Conservation (phyloP, 2,797 vertebrate species). For the Geranospiza caerulescens region DNA sequence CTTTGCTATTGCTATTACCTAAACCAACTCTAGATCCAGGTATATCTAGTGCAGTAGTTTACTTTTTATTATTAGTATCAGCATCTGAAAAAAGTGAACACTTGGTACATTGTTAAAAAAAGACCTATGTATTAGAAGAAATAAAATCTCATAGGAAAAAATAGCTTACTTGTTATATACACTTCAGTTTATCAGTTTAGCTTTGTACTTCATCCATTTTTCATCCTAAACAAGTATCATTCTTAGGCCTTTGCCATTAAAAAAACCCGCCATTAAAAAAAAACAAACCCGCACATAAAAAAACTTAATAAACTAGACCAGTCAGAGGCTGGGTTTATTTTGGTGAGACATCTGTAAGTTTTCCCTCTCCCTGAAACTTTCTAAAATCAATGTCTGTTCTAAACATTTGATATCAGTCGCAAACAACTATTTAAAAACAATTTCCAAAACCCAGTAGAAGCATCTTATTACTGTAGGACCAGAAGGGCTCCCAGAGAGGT, state of each 20-base stretch:
- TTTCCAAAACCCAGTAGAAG: neutral
- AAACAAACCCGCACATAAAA: neutral
- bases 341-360: fast-evolving
- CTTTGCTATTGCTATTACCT: neutral
- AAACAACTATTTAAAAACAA: neutral
- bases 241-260: neutral
- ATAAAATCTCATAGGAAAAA: neutral
- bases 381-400: neutral
- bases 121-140: neutral
- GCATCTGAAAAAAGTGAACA: neutral
- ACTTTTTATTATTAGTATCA: neutral
- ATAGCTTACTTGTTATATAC: neutral
- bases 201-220: neutral
- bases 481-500: neutral
- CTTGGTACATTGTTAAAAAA: neutral
- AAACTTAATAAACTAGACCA: neutral
- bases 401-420: neutral
- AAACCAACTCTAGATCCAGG: neutral
- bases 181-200: neutral
- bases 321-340: neutral
- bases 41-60: neutral
- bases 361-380: neutral
- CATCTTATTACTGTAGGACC: neutral
- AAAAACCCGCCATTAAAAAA: neutral
- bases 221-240: neutral